phyloP scores from a whole-genome alignment of 35 echinoderm and acorn worm genomes.

The Strongylocentrotus purpuratus region DNA sequence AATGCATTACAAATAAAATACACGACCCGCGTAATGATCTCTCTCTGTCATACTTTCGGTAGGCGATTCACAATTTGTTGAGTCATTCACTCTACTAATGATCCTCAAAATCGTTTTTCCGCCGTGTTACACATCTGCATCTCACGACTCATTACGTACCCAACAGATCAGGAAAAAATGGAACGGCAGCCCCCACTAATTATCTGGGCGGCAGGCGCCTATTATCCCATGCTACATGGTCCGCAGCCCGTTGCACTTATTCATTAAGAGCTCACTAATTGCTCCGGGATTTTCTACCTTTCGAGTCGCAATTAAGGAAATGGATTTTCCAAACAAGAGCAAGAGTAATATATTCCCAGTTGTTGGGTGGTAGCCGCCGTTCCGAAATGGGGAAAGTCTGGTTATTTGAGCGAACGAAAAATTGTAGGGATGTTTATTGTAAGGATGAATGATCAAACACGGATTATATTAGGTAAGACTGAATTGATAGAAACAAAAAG shows the following conservation, averaged over 20 bases:
- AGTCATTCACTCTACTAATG: too few relatives aligned
- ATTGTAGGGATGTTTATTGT: too few relatives aligned
- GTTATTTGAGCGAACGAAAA: neutral
- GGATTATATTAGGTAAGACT: too few relatives aligned
- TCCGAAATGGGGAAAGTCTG: too few relatives aligned
- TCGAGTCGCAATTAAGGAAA: neutral
- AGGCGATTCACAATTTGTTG: too few relatives aligned
- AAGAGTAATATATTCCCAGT: too few relatives aligned
- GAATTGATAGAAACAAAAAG: too few relatives aligned
- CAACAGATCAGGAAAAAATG: neutral
- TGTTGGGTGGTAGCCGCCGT: too few relatives aligned
- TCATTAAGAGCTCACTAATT: neutral
- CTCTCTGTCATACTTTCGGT: too few relatives aligned
- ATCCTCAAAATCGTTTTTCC: neutral
- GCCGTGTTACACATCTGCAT: neutral
- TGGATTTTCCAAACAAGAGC: neutral
- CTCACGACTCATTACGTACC: neutral
- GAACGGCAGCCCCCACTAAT: neutral
- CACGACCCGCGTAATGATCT: too few relatives aligned
- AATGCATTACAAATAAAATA: too few relatives aligned
- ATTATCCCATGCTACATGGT: neutral
- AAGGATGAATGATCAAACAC: too few relatives aligned
- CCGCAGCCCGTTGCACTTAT: neutral
- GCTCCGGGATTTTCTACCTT: neutral
- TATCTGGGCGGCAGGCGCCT: neutral